Percentiles rank a stretch among this genome's conserved stretches.
phyloP scores from a whole-genome alignment of 2,888 invertebrate species.

The Lymantria monacha region DNA sequence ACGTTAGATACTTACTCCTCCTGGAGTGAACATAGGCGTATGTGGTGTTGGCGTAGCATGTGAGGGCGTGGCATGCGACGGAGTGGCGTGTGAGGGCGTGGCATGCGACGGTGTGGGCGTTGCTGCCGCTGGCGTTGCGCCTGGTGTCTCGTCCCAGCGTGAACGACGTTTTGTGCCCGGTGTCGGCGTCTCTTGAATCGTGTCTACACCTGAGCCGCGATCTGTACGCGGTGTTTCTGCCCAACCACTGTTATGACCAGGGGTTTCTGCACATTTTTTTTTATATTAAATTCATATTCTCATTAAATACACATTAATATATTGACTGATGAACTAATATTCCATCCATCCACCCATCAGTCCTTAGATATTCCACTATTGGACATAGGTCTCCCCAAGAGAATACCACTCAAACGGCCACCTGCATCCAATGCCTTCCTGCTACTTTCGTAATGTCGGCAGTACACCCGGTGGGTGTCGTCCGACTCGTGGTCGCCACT shows the following conservation, averaged over 20 bases:
- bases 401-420: too few species aligned
- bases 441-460: too few species aligned
- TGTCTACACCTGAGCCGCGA: slow-evolving; percentile 88
- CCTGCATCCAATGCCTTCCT: too few species aligned
- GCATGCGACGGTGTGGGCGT: slow-evolving; percentile 88
- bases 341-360: too few species aligned
- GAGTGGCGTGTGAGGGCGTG: slow-evolving; percentile 88
- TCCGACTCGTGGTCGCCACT: too few species aligned
- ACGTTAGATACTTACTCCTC: slow-evolving; percentile 80
- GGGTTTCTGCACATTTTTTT: slow-evolving; percentile 86
- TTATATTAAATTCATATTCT: neutral
- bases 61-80: slow-evolving; percentile 87
- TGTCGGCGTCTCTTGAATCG: slow-evolving; percentile 95
- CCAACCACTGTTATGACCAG: slow-evolving; percentile 98
- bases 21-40: slow-evolving; percentile 89
- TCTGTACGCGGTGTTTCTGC: slow-evolving; percentile 99
- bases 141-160: slow-evolving; percentile 99
- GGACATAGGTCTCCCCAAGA: too few species aligned
- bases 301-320: neutral
- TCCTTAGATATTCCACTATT: too few species aligned
- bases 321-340: too few species aligned
- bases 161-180: slow-evolving; percentile 97
- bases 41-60: slow-evolving; percentile 85
- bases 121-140: slow-evolving; percentile 88
- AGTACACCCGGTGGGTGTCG: too few species aligned